phyloP scores from a whole-genome alignment of 1,140 invertebrate genomes.

The Nomia melanderi region DNA sequence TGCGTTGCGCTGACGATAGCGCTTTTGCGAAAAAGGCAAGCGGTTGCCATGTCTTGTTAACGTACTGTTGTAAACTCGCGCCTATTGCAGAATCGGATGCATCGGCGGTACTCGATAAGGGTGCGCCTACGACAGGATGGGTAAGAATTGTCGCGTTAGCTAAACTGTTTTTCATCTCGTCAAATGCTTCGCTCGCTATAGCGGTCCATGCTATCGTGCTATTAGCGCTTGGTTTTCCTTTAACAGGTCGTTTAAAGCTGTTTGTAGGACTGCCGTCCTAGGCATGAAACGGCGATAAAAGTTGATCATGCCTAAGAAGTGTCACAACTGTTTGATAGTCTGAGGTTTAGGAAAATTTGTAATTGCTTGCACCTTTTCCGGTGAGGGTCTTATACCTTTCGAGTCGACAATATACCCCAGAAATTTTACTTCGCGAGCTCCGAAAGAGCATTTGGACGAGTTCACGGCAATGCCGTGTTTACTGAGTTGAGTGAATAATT shows the following conservation, averaged over 20 bases:
- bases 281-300: constrained; percentile 12
- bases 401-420: not conserved
- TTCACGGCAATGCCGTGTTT: not conserved
- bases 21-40: not conserved
- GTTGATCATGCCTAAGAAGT: constrained; percentile 23
- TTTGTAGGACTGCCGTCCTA: not conserved
- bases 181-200: not conserved
- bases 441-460: not conserved
- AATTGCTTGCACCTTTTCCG: not conserved
- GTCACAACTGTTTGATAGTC: not conserved
- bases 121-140: not conserved
- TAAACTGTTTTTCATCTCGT: not conserved
- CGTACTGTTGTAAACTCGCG: not conserved
- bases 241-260: not conserved
- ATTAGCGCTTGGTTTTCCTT: not conserved
- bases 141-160: not conserved
- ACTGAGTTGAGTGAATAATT: not conserved
- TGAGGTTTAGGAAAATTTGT: not conserved
- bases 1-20: too few relatives aligned
- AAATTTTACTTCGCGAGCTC: not conserved
- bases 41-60: not conserved
- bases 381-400: not conserved
- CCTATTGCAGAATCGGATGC: not conserved
- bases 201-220: not conserved
- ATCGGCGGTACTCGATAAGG: not conserved